phyloP scores from a whole-genome alignment of 2,113 vertebrate species.

The Burhinus oedicnemus region DNA sequence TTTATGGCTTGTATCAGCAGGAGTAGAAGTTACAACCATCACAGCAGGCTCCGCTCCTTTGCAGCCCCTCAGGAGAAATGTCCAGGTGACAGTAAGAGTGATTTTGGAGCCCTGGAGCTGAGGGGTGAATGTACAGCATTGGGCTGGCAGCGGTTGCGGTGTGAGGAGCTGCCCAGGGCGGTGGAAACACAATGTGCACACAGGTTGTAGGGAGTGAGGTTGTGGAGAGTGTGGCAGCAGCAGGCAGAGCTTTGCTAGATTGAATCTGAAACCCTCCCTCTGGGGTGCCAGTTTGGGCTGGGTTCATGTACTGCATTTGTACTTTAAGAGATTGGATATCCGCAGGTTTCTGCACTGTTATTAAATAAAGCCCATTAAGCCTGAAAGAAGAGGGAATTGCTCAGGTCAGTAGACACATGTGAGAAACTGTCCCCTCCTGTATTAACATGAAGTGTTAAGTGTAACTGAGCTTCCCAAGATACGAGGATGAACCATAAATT shows the following conservation, averaged over 20 bases:
- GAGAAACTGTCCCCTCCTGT: not conserved
- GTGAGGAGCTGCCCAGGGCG: not conserved
- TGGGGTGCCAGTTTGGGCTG: not conserved
- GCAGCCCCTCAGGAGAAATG: not conserved
- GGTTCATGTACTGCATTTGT: not conserved
- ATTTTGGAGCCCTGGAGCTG: not conserved
- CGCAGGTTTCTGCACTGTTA: not conserved
- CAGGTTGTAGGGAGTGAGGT: not conserved
- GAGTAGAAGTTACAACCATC: not conserved
- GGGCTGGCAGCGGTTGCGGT: not conserved
- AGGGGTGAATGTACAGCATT: not conserved
- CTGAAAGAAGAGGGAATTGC: not conserved
- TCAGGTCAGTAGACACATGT: not conserved
- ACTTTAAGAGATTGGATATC: not conserved
- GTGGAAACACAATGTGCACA: accelerated
- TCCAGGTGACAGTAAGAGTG: not conserved
- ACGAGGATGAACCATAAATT: not conserved
- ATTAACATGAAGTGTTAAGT: not conserved
- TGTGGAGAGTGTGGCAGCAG: not conserved
- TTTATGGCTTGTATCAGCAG: not conserved
- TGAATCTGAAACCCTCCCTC: not conserved
- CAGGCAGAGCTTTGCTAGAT: not conserved
- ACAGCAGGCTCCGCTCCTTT: not conserved
- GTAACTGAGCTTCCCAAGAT: not conserved
- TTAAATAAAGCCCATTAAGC: not conserved